Percentiles rank a stretch among this genome's conserved stretches.
These are phyloP conservation scores for Onthophagus sagittarius DNA, from an alignment of 2,888 invertebrate species.

Conservation along the genomic window DNA sequence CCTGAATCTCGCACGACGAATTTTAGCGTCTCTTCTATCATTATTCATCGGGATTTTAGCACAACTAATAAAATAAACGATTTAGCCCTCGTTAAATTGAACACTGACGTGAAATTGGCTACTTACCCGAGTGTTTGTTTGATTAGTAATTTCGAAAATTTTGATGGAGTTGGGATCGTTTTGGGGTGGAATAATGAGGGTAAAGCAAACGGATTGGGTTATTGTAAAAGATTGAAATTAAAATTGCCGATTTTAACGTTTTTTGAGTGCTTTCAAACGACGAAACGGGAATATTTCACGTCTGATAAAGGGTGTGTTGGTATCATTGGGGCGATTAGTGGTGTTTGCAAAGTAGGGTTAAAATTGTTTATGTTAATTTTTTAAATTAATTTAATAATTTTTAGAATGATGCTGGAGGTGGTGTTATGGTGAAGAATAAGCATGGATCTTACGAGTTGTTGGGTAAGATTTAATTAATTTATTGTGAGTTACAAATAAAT, in stretches of 20 bases:
- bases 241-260: conserved; percentile 52
- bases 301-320: conserved; percentile 57
- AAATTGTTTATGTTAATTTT: background rate
- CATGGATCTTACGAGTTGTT: conserved; percentile 53
- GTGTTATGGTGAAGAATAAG: conserved; percentile 53
- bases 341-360: conserved; percentile 50
- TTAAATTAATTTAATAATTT: conserved; percentile 33
- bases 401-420: conserved; percentile 55
- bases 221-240: conserved; percentile 53
- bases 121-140: conserved; percentile 57
- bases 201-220: conserved; percentile 29
- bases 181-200: conserved; percentile 48
- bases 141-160: conserved; percentile 44
- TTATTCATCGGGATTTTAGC: conserved; percentile 55
- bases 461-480: conserved; percentile 39
- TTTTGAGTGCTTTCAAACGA: conserved; percentile 48
- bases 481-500: background rate
- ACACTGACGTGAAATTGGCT: conserved; percentile 50
- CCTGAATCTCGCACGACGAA: conserved; percentile 51
- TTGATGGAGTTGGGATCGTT: conserved; percentile 53
- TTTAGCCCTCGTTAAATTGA: conserved; percentile 56
- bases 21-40: conserved; percentile 52
- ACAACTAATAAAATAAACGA: conserved; percentile 54
- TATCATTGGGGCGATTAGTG: conserved; percentile 49
- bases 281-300: conserved; percentile 43